Base-by-base conservation (phyloP, 1,140 invertebrate genomes). In the Zophobas morio region DNA sequence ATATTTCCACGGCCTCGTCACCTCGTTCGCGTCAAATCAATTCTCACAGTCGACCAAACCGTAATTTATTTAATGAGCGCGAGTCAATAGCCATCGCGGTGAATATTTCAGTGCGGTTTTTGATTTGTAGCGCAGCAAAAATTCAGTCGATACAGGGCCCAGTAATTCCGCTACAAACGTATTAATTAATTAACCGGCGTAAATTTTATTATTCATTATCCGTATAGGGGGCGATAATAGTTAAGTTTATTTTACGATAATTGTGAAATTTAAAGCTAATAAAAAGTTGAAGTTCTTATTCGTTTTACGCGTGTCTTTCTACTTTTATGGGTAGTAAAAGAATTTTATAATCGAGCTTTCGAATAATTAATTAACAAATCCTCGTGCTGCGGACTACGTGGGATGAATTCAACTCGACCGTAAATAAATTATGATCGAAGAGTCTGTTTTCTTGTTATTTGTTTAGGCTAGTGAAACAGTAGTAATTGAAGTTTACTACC, bases 171-270 rank as follows among this genome's bases (percentile, higher is more conserved):
- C 32, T 3, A 46, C 8, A 46, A 4, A 54, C 53, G 32, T 54
- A 54, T 54, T 54, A 54, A 54, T 54, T 54, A 54, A 20, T 54
- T 34, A 3, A 54, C 6, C 2, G 32, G 6, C 32, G 8, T 54
- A 54, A 54, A 54, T 54, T 54, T 54, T 33, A 54, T 54, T 54
- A 54, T 54, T 54, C 53, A 54, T 20, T 20, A 20, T 20, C 20
- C 20, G 20, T 20, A 20, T 20, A 54, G 34, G 35, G 53, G 53
- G 53, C n/a, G 32, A 34, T 33, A 54, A 33, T 34, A 54, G n/a
- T 54, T 54, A 54, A 20, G 20, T 20, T 20, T 20, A 54, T 34
- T 54, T 54, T 54, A 54, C 53, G 53, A 34, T 34, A 1, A n/a
- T 34, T 54, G 32, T 54, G 32, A 54, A 54, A 54, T 32, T 20